Conservation (phyloP, 2,797 vertebrate genomes). For the Channallabes apus region DNA sequence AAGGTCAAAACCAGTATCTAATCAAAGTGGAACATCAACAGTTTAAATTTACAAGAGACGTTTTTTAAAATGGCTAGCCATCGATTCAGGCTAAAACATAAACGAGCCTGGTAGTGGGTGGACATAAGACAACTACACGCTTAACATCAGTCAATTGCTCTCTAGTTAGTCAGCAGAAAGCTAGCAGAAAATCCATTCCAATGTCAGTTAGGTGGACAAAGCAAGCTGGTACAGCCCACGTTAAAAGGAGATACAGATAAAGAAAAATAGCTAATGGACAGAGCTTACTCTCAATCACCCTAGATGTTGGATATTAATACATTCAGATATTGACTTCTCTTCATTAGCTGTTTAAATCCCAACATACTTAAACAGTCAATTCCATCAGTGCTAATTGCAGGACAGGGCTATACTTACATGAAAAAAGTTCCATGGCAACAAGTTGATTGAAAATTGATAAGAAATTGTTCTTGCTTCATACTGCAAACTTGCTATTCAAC, state of each 20-base stretch:
- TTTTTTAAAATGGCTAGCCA: slow-evolving; percentile 34
- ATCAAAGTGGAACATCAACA: slow-evolving; percentile 19
- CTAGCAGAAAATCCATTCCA: slow-evolving; percentile 37
- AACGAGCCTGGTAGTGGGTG: background rate
- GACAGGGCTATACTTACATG: background rate
- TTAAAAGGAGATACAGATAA: slow-evolving; percentile 3
- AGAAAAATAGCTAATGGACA: background rate
- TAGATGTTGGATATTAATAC: slow-evolving; percentile 10
- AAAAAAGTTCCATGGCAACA: background rate
- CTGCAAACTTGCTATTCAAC: too few species aligned
- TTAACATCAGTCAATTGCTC: slow-evolving; percentile 36
- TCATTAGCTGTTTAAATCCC: background rate
- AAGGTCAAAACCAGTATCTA: background rate
- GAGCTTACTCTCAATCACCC: background rate
- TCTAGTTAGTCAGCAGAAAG: slow-evolving; percentile 37
- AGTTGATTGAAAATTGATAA: background rate
- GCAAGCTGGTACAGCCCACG: background rate
- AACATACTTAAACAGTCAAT: background rate
- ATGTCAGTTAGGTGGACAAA: slow-evolving; percentile 24
- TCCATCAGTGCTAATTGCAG: background rate
- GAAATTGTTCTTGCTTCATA: background rate
- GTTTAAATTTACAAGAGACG: slow-evolving; percentile 12
- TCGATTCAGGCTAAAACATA: slow-evolving; percentile 39
- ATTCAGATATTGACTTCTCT: background rate
- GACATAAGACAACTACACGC: background rate